Conservation (phyloP, 1,140 invertebrate species). For the Cataglyphis hispanica region DNA sequence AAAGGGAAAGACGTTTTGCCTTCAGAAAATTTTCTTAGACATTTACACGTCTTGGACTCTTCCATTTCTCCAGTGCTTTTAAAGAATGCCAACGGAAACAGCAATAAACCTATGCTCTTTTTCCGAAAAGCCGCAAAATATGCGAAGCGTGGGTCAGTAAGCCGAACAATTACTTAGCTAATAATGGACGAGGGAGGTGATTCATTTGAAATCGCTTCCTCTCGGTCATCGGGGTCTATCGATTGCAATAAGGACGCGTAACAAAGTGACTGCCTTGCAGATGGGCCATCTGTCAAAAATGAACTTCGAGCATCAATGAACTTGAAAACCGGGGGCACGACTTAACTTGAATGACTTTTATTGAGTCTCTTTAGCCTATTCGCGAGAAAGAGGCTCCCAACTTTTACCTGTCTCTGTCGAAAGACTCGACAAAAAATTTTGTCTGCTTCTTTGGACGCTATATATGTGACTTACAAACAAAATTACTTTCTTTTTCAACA, state of each 20-base stretch:
- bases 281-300: conserved; percentile 83
- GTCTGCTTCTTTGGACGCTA: neutral
- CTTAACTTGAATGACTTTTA: conserved; percentile 79
- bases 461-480: neutral
- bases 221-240: conserved; percentile 34
- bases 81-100: conserved; percentile 81
- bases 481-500: conserved; percentile 1
- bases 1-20: neutral
- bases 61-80: conserved; percentile 56
- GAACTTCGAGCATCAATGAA: conserved; percentile 84
- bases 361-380: conserved; percentile 67
- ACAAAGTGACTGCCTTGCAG: conserved; percentile 82
- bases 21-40: conserved; percentile 6
- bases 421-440: conserved; percentile 30
- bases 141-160: conserved; percentile 73
- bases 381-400: conserved; percentile 53
- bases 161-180: conserved; percentile 85
- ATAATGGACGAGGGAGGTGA: conserved; percentile 81
- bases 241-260: conserved; percentile 52
- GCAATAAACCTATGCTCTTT: conserved; percentile 81
- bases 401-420: neutral
- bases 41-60: conserved; percentile 7
- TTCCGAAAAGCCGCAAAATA: conserved; percentile 81
- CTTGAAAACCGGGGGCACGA: conserved; percentile 79
- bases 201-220: conserved; percentile 67